Percentiles rank a stretch among this genome's conserved stretches.
These are phyloP conservation scores for Eolophus roseicapilla DNA, from an alignment of 2,113 vertebrate species.

Conservation along the genomic window DNA sequence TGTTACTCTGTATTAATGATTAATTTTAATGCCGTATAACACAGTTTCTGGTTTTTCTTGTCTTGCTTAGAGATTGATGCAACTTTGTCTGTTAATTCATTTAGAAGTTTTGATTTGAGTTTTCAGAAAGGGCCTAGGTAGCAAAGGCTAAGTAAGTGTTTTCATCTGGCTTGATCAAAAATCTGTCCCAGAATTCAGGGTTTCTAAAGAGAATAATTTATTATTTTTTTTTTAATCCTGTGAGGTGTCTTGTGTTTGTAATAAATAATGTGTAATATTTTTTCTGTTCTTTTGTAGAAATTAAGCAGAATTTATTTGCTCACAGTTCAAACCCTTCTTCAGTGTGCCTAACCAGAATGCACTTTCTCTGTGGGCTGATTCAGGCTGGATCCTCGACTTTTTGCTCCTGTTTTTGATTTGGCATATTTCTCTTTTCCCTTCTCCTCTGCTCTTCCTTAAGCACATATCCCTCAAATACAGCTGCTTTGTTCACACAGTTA, in stretches of 20 bases:
- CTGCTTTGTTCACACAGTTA: not conserved
- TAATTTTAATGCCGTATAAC: not conserved
- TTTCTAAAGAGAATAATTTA: not conserved
- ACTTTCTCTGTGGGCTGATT: not conserved
- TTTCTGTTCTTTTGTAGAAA: not conserved
- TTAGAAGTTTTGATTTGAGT: not conserved
- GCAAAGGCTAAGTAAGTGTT: not conserved
- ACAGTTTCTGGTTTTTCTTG: slow-evolving; percentile 11
- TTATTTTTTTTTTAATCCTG: not conserved
- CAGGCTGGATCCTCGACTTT: not conserved
- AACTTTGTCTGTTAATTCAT: not conserved
- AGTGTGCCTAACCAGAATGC: not conserved
- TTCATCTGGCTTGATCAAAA: not conserved
- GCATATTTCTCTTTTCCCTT: not conserved
- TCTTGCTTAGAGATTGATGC: not conserved
- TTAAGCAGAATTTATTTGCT: not conserved
- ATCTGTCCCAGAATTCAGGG: not conserved
- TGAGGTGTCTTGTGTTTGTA: not conserved
- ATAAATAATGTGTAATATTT: not conserved
- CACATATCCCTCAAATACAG: not conserved
- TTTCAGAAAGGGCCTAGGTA: not conserved
- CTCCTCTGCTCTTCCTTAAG: not conserved
- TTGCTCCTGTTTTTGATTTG: not conserved
- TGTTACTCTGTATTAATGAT: not conserved
- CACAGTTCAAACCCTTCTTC: not conserved